phyloP scores from a whole-genome alignment of 2,888 invertebrate species.

The Heterodera filipjevi region DNA sequence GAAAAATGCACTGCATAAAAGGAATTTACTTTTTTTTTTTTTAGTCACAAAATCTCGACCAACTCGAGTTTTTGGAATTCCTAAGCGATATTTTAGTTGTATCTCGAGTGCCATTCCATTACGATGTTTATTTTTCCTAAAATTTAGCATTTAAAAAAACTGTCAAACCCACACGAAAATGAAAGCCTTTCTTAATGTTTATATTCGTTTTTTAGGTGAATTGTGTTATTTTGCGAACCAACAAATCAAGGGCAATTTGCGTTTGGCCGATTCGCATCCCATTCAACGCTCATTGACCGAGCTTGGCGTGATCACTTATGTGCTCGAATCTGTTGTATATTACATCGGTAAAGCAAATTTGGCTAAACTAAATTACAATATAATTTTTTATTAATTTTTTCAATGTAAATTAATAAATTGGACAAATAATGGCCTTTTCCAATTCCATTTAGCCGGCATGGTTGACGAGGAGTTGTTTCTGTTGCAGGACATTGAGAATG shows the following conservation, averaged over 20 bases:
- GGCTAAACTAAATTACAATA: background rate
- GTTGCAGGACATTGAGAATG: conserved; percentile 59
- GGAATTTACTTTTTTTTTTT: too few relatives aligned
- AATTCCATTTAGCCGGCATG: conserved; percentile 50
- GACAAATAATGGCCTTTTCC: too few relatives aligned
- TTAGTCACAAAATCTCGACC: too few relatives aligned
- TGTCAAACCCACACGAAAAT: background rate
- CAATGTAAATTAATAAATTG: too few relatives aligned
- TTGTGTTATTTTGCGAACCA: conserved; percentile 41
- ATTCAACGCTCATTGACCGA: conserved; percentile 45
- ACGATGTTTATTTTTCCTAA: too few relatives aligned
- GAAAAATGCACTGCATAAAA: too few relatives aligned
- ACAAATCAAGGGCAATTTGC: conserved; percentile 37
- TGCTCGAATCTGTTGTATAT: conserved; percentile 60
- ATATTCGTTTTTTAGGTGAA: conserved; percentile 31
- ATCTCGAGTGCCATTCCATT: too few relatives aligned
- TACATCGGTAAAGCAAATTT: conserved; percentile 46
- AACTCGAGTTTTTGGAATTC: too few relatives aligned
- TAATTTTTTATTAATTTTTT: too few relatives aligned
- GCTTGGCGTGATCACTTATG: conserved; percentile 48
- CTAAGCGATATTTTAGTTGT: too few relatives aligned
- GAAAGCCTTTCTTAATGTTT: background rate
- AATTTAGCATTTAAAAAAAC: too few relatives aligned
- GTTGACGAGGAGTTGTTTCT: conserved; percentile 58
- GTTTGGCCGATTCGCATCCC: conserved; percentile 44